Base-by-base conservation (phyloP, 2,888 invertebrate species). In the Amblyjoppa fuscipennis region DNA sequence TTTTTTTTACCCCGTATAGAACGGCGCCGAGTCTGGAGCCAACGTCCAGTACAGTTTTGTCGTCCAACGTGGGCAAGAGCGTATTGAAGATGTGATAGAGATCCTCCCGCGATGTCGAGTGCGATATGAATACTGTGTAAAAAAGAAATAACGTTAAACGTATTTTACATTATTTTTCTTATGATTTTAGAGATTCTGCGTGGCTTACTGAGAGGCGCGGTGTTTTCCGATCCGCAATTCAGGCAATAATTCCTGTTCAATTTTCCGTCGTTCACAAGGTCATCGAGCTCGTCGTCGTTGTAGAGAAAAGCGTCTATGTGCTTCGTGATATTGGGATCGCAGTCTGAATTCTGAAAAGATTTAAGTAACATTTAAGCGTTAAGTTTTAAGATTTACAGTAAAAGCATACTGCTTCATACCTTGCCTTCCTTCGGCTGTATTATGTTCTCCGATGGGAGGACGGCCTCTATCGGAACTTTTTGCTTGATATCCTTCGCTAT, bases 291-390 rank as follows among this genome's bases (percentile, higher is more conserved):
- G 20, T 95, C 95, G 85, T 96, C 96, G 88, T 96, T 96, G 94
- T 96, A 97, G 0, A 97, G 94, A 91, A 97, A 97, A 61, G 96
- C 96, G 94, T 97, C 97, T 0, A 97, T 95, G 92, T 97, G 96
- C 16, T 95, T 94, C 2, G 96, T 96, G 76, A 95, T 95, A 2
- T 92, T 89, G 31, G 94, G 93, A 85, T 95, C 94, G 88, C 96
- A 96, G 90, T 96, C 96, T 11, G 96, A 93, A 92, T 95, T 95
- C 95, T 94, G 56, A 20, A 45, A 45, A 77, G 3, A 34, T 70
- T 69, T 66, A 56, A n/a, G 53, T 20, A 6, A 20, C 13, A 7
- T 56, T 20, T 7, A 56, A 6, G 4, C 20, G 7, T 34, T 64
- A 6, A 49, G 45, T 20, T 56, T 6, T 20, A 1, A 56, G 53